phyloP scores from a whole-genome alignment of 2,888 invertebrate genomes.

The Scaptomyza polygonia region DNA sequence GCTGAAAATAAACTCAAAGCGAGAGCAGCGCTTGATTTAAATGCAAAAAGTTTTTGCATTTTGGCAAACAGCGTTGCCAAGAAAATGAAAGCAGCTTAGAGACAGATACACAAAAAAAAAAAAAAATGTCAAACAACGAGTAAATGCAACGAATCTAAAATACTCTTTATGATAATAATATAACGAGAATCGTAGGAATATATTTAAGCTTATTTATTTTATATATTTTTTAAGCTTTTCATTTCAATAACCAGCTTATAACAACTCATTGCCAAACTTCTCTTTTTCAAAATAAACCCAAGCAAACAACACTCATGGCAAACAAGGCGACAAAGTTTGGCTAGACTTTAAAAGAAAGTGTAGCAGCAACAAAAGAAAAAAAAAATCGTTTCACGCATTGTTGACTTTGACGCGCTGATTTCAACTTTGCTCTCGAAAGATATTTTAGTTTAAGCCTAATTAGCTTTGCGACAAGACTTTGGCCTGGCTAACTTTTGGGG shows the following conservation, averaged over 20 bases:
- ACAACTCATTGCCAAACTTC: background rate
- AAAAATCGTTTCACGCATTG: conserved; percentile 71
- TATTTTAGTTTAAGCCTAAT: conserved; percentile 75
- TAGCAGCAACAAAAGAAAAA: too few relatives aligned
- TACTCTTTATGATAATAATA: conserved; percentile 5
- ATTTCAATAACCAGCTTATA: too few relatives aligned
- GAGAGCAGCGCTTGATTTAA: conserved; percentile 56
- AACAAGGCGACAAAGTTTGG: conserved; percentile 7
- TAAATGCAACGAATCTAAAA: conserved; percentile 12
- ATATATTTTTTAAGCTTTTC: too few relatives aligned
- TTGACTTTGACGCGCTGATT: conserved; percentile 70
- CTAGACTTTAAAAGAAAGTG: conserved; percentile 22
- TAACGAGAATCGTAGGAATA: background rate
- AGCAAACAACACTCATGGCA: background rate
- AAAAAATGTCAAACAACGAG: background rate
- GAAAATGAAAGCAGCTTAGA: conserved; percentile 34
- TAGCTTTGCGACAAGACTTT: conserved; percentile 65
- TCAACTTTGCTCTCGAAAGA: conserved; percentile 62
- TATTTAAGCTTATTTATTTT: background rate
- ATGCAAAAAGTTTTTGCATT: conserved; percentile 68
- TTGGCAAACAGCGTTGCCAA: conserved; percentile 58
- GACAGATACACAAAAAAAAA: too few relatives aligned
- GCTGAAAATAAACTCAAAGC: conserved; percentile 50
- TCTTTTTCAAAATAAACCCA: background rate
- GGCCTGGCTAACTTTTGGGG: conserved; percentile 50